Conservation (phyloP, 53 echinoderm and acorn worm genomes). For the Luidia sarsii region DNA sequence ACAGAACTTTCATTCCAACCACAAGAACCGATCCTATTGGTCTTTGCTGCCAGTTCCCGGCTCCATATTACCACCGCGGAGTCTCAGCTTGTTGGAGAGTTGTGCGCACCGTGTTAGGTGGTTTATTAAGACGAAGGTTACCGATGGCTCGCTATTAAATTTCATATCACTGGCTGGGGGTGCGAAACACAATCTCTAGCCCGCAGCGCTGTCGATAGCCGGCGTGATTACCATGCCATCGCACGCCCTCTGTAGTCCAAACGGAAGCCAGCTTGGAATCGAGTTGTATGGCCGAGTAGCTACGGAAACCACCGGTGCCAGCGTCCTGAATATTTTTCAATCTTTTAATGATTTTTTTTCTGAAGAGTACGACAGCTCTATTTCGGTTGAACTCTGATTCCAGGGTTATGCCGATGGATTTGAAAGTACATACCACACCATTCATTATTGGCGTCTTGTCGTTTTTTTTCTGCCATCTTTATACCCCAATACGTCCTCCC, state of each 20-base stretch:
- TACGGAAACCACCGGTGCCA: constrained; percentile 44
- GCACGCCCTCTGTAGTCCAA: constrained; percentile 48
- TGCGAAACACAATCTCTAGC: background rate
- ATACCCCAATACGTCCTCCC: no score
- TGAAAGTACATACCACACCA: background rate
- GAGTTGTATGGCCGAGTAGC: constrained; percentile 3
- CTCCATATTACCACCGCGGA: no score
- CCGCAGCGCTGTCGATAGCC: background rate
- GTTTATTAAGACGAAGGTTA: background rate
- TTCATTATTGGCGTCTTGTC: no score
- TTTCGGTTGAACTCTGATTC: background rate
- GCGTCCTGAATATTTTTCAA: constrained; percentile 47
- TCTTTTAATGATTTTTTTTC: constrained; percentile 43
- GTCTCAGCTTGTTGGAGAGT: no score
- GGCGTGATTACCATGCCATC: background rate
- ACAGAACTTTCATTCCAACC: no score
- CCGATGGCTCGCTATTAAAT: background rate
- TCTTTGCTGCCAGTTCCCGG: no score
- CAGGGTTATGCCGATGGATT: constrained; percentile 8
- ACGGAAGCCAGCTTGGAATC: constrained; percentile 28
- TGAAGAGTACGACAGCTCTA: background rate
- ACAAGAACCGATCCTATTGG: no score
- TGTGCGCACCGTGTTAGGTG: no score
- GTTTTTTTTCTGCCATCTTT: no score
- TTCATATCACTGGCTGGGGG: background rate